Conservation (phyloP, 2,113 vertebrate species). For the Hipposideros armiger region DNA sequence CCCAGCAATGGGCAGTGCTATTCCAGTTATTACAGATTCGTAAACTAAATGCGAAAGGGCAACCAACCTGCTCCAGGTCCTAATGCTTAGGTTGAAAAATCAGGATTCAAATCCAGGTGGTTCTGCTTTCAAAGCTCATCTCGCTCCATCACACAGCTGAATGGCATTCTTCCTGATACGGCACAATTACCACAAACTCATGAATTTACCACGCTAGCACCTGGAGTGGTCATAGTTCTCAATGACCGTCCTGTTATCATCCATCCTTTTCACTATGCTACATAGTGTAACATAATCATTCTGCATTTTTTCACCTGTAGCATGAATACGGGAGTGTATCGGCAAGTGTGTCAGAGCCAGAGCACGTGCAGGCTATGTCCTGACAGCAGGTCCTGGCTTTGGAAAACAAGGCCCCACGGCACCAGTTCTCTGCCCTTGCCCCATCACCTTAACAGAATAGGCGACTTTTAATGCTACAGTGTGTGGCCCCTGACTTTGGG, state of each 20-base stretch:
- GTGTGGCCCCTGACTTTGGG: background rate
- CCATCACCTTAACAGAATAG: too few species aligned
- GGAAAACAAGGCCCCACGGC: background rate
- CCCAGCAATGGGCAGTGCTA: fast-evolving
- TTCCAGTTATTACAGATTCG: background rate
- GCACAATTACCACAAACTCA: background rate
- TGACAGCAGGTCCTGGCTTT: fast-evolving
- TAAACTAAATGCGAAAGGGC: background rate
- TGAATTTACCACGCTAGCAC: background rate
- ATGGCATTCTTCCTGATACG: background rate
- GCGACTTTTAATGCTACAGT: fast-evolving
- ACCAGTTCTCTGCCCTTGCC: fast-evolving
- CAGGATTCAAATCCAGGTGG: background rate
- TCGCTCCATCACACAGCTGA: fast-evolving
- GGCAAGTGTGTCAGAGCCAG: too few species aligned
- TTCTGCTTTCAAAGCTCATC: background rate
- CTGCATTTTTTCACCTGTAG: fast-evolving
- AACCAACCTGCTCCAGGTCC: background rate
- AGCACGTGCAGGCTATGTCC: fast-evolving
- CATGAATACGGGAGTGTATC: background rate
- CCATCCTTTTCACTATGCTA: background rate
- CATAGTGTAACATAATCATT: too few species aligned
- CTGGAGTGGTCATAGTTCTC: background rate
- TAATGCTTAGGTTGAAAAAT: background rate
- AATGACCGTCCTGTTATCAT: fast-evolving